A percentile compares a stretch with the other conserved stretches of the same genome.
Evolutionary conservation across 2,113 vertebrate genomes (phyloP).

Genomic region (Cyanoliseus patagonus): DNA sequence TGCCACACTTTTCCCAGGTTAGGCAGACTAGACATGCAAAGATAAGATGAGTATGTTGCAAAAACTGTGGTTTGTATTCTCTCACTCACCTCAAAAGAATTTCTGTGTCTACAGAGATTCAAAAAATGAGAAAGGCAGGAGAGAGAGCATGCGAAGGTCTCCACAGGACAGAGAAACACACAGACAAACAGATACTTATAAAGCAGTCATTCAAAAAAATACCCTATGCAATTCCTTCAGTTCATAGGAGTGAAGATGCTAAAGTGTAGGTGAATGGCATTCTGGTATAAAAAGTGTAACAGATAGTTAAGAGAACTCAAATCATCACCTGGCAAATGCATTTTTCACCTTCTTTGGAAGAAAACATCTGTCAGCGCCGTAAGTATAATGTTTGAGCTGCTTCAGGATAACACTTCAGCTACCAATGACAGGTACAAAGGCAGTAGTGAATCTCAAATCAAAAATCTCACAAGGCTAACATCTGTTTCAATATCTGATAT

Average conservation of each 20-base stretch:
- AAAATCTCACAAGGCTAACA: neutral
- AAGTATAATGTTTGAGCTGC: neutral
- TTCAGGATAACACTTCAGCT: neutral
- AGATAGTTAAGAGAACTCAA: neutral
- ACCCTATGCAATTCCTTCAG: neutral
- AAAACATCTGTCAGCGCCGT: neutral
- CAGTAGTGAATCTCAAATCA: neutral
- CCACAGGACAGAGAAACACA: neutral
- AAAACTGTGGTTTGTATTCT: neutral
- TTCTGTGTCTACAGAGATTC: neutral
- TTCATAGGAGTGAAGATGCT: neutral
- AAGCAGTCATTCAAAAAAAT: neutral
- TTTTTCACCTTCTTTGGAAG: neutral
- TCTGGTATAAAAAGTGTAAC: neutral
- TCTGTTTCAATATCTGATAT: neutral
- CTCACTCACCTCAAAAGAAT: neutral
- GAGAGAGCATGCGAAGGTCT: accelerated
- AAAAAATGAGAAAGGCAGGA: neutral
- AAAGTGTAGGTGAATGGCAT: neutral
- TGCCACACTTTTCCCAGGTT: neutral
- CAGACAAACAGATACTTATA: neutral
- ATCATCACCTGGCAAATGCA: neutral
- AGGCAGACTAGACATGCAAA: neutral
- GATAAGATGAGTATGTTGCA: accelerated
- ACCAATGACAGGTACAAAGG: neutral